Percentiles rank a stretch among this genome's conserved stretches.
Conservation (phyloP, 2,113 vertebrate genomes). For the Trogon melanurus region DNA sequence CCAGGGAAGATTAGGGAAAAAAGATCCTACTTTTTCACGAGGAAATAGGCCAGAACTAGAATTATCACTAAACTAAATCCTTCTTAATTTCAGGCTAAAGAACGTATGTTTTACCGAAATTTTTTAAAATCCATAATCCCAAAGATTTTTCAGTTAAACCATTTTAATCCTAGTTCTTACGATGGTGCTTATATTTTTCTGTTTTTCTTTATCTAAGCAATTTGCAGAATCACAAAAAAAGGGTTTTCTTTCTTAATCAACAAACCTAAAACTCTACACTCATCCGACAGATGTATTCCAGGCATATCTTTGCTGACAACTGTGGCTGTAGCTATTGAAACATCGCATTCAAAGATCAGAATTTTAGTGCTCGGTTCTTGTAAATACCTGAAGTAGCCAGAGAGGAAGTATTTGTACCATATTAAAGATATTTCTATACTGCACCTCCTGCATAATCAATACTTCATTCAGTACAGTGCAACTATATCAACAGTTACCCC, state of each 20-base stretch:
- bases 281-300: not conserved
- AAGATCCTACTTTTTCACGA: not conserved
- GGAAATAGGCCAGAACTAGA: not conserved
- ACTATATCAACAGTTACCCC: not conserved
- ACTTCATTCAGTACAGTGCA: not conserved
- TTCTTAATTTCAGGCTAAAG: not conserved
- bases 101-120: not conserved
- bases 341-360: not conserved
- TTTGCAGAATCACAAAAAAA: not conserved
- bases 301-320: not conserved
- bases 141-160: not conserved
- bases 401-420: not conserved
- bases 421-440: not conserved
- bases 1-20: not conserved
- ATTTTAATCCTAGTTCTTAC: not conserved
- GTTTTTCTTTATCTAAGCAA: not conserved
- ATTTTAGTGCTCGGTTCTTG: not conserved
- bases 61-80: not conserved
- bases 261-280: not conserved
- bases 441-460: not conserved
- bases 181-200: not conserved
- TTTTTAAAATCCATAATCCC: not conserved
- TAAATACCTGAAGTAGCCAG: not conserved
- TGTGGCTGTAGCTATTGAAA: not conserved
- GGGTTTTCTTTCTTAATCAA: not conserved